Base-by-base conservation (phyloP, 2,888 invertebrate species). In the Hypsopygia costalis region DNA sequence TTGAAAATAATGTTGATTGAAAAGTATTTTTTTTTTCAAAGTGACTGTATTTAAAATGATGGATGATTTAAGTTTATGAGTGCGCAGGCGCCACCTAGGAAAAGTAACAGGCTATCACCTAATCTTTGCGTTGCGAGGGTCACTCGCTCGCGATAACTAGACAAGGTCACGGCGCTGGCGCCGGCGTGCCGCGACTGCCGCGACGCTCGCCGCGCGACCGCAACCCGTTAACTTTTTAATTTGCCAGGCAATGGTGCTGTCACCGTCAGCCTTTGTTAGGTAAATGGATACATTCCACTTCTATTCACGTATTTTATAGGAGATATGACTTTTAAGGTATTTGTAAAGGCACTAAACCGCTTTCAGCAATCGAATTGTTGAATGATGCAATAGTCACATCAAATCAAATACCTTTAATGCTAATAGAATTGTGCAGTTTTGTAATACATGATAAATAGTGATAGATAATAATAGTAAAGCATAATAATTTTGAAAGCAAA, bases 131-230 rank as follows among this genome's bases (percentile, higher is more conserved):
- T 52, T 47, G 69, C 69, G 82, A 83, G 85, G 82, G 83, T 83
- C 85, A 81, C 62, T 67, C 76, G 78, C 63, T 71, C 67, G 79
- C 81, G 85, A 83, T 82, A 83, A 81, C 71, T 72, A 80, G 81
- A 78, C 85, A 87, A 86, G 87, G 87, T 85, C 87, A 78, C 73
- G 81, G 70, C 82, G 81, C 73, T 68, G 86, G 85, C 87, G 81
- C 81, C 81, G 74, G 57, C 58, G 35, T 54, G 85, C 80, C 85
- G 81, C 72, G 75, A 52, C 69, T 54, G 85, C 80, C 85, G 81
- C 72, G 75, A 52, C 69, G 72, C 67, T 62, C 71, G 71, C 74
- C 71, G 69, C 71, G 66, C 73, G 62, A 71, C 64, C 72, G 62
- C 76, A 69, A 63, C 72, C 79, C 80, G 81, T 80, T 82, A 81